A percentile compares a stretch with the other conserved stretches of the same genome.
These are phyloP conservation scores for Nowickia ferox DNA, from an alignment of 2,888 invertebrate genomes.

Conservation along the genomic window DNA sequence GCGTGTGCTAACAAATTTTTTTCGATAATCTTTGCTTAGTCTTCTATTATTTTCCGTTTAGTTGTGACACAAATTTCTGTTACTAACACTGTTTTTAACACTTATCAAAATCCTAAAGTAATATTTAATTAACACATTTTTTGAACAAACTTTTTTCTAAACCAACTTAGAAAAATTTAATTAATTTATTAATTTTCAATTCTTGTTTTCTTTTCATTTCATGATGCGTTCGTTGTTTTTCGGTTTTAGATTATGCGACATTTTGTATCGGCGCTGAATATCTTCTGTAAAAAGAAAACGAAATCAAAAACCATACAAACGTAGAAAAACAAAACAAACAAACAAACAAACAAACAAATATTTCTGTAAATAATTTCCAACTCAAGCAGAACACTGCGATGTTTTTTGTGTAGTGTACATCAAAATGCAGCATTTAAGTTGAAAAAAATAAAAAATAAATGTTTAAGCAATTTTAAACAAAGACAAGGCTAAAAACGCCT, in stretches of 20 bases:
- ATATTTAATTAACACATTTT: slow-evolving; percentile 13
- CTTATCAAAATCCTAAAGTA: neutral
- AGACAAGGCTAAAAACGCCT: slow-evolving; percentile 71
- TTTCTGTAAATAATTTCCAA: slow-evolving; percentile 62
- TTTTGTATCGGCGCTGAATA: slow-evolving; percentile 84
- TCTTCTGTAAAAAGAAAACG: slow-evolving; percentile 81
- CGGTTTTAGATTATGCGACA: slow-evolving; percentile 83
- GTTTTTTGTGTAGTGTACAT: slow-evolving; percentile 54
- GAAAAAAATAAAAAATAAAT: slow-evolving; percentile 5
- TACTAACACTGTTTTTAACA: slow-evolving; percentile 47
- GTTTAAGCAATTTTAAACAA: slow-evolving; percentile 73
- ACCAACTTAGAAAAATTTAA: slow-evolving; percentile 53
- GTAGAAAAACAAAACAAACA: neutral
- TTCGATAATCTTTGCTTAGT: slow-evolving; percentile 54
- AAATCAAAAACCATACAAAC: slow-evolving; percentile 53
- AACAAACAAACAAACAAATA: slow-evolving; percentile 32
- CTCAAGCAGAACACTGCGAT: slow-evolving; percentile 61
- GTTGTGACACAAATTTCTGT: slow-evolving; percentile 21
- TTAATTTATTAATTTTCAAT: slow-evolving; percentile 71
- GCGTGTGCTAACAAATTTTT: slow-evolving; percentile 82
- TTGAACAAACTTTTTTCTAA: slow-evolving; percentile 32
- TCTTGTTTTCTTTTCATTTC: slow-evolving; percentile 82
- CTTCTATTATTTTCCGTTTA: slow-evolving; percentile 29
- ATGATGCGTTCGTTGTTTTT: slow-evolving; percentile 79
- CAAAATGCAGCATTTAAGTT: slow-evolving; percentile 29